phyloP scores from a whole-genome alignment of 1,140 invertebrate genomes.

The Anastatus disparis region DNA sequence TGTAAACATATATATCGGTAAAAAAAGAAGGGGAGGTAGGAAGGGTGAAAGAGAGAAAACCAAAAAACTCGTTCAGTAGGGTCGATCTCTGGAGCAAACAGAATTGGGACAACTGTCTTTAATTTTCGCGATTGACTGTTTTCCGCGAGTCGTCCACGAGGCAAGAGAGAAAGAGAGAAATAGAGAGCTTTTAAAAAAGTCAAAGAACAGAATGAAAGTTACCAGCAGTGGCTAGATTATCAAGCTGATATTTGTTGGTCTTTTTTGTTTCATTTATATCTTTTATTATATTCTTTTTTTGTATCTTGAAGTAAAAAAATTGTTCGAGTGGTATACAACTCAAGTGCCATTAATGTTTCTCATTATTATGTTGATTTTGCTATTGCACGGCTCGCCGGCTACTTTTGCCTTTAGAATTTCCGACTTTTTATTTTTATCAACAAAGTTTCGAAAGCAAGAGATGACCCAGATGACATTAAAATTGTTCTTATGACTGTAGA shows the following conservation, averaged over 20 bases:
- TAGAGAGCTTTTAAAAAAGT: constrained; percentile 23
- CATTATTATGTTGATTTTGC: constrained; percentile 9
- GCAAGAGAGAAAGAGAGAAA: too few relatives aligned
- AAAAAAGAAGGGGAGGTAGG: too few relatives aligned
- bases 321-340: background rate
- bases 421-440: too few relatives aligned
- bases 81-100: constrained; percentile 22
- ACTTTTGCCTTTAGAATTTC: too few relatives aligned
- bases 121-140: constrained; percentile 36
- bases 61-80: constrained; percentile 19
- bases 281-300: background rate
- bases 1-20: background rate
- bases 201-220: background rate
- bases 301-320: background rate
- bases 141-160: too few relatives aligned
- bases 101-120: constrained; percentile 35
- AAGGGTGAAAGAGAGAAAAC: too few relatives aligned
- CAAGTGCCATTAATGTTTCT: constrained; percentile 9
- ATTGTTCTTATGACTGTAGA: too few relatives aligned
- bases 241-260: background rate
- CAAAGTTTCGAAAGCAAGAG: too few relatives aligned
- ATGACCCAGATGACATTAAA: too few relatives aligned
- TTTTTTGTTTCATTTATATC: background rate
- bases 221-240: too few relatives aligned
- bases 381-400: background rate